A percentile compares a stretch with the other conserved stretches of the same genome.
phyloP scores from a whole-genome alignment of 2,113 vertebrate species.

The Harpagus bidentatus region DNA sequence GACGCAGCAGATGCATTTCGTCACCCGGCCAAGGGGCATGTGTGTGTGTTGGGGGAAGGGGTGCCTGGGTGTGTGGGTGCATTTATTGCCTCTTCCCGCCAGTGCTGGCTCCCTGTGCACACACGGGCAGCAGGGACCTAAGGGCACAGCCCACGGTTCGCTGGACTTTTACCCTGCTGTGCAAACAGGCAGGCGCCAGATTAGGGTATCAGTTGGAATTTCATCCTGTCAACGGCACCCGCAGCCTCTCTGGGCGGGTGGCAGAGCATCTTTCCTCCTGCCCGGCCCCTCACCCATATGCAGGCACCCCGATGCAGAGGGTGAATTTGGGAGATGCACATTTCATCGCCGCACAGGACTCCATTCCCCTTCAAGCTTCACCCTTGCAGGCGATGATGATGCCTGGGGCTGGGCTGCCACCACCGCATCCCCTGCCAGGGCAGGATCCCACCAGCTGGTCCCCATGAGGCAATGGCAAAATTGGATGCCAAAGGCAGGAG shows the following conservation, averaged over 20 bases:
- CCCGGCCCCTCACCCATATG: neutral
- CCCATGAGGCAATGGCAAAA: neutral
- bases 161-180: conserved; percentile 58
- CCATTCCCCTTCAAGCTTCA: neutral
- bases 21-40: neutral
- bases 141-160: neutral
- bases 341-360: neutral
- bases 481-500: neutral
- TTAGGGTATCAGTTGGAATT: conserved; percentile 53
- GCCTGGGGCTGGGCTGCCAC: neutral
- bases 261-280: neutral
- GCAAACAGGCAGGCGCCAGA: conserved; percentile 61
- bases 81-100: conserved; percentile 58
- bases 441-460: neutral
- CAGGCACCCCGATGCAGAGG: fast-evolving
- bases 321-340: neutral
- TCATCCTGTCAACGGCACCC: conserved; percentile 47
- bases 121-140: conserved; percentile 18
- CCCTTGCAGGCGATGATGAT: neutral
- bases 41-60: conserved; percentile 52
- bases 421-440: neutral
- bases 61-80: neutral
- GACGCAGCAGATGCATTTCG: neutral
- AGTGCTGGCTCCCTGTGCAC: conserved; percentile 36
- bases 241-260: neutral